A percentile compares a stretch with the other conserved stretches of the same genome.
Evolutionary conservation across 2,113 vertebrate genomes (phyloP).

Genomic region (Mesoclemmys tuberculata): DNA sequence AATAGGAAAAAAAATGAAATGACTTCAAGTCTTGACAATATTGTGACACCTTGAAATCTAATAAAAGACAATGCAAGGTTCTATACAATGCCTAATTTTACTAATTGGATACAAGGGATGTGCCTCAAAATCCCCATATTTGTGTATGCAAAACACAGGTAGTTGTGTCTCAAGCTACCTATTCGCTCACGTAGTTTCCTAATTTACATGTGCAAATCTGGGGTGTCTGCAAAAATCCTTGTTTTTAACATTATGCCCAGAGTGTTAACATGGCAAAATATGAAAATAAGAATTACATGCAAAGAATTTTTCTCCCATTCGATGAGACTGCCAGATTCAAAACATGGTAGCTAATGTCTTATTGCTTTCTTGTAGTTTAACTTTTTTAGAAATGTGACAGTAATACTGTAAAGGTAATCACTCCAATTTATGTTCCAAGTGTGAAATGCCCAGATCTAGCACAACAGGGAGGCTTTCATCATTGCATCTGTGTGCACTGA

Average conservation of each 20-base stretch:
- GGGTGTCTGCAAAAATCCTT: background rate
- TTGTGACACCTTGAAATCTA: background rate
- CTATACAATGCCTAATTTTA: background rate
- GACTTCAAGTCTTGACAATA: background rate
- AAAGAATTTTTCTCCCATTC: slow-evolving; percentile 16
- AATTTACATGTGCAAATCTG: background rate
- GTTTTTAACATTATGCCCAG: background rate
- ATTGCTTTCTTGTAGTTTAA: slow-evolving; percentile 32
- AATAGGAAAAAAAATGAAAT: background rate
- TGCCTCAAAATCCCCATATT: background rate
- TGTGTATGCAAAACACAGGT: background rate
- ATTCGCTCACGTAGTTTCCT: background rate
- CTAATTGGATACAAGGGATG: background rate
- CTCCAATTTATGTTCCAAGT: slow-evolving; percentile 66
- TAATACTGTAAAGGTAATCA: slow-evolving; percentile 49
- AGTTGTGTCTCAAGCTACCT: background rate
- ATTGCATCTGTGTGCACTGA: slow-evolving; percentile 59
- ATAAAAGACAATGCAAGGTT: background rate
- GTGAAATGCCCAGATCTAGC: slow-evolving; percentile 37
- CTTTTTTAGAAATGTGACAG: slow-evolving; percentile 20
- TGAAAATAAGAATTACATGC: background rate
- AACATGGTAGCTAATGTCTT: slow-evolving; percentile 35
- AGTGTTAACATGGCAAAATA: background rate
- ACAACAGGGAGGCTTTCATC: slow-evolving; percentile 66
- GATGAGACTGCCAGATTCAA: background rate